Conservation (phyloP, 1,140 invertebrate genomes). For the Arion vulgaris region DNA sequence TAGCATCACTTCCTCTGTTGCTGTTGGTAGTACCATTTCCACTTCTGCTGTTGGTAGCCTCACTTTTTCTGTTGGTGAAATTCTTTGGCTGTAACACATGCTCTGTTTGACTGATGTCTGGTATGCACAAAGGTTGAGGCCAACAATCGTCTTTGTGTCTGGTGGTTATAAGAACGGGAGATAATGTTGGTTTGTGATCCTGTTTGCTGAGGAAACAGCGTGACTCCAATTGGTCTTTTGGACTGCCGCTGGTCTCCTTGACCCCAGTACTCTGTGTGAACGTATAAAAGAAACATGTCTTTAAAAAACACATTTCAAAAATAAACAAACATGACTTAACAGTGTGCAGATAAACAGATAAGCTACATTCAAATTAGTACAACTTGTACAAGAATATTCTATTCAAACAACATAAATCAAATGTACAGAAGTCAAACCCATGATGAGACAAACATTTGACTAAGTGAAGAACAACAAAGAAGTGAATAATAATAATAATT, state of each 20-base stretch:
- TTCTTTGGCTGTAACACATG: not conserved
- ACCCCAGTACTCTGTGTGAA: constrained; percentile 16
- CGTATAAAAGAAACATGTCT: too few relatives aligned
- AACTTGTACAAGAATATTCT: too few relatives aligned
- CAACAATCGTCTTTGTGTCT: not conserved
- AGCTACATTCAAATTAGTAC: too few relatives aligned
- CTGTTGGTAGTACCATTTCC: too few relatives aligned
- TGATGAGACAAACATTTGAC: not conserved
- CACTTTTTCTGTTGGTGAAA: not conserved
- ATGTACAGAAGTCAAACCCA: too few relatives aligned
- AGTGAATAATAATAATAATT: not conserved
- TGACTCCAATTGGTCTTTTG: not conserved
- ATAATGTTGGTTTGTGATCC: not conserved
- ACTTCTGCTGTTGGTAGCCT: too few relatives aligned
- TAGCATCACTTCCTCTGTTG: too few relatives aligned
- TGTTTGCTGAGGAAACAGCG: not conserved
- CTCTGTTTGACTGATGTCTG: not conserved
- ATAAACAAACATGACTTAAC: too few relatives aligned
- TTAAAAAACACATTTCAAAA: too few relatives aligned
- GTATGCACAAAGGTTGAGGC: not conserved
- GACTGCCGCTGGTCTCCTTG: not conserved
- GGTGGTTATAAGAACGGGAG: not conserved
- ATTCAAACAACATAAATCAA: too few relatives aligned
- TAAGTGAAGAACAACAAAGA: not conserved
- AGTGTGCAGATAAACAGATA: too few relatives aligned